A percentile compares a stretch with the other conserved stretches of the same genome.
Evolutionary conservation across 1,140 invertebrate species (phyloP).

Genomic region (Phymastichus coffea): DNA sequence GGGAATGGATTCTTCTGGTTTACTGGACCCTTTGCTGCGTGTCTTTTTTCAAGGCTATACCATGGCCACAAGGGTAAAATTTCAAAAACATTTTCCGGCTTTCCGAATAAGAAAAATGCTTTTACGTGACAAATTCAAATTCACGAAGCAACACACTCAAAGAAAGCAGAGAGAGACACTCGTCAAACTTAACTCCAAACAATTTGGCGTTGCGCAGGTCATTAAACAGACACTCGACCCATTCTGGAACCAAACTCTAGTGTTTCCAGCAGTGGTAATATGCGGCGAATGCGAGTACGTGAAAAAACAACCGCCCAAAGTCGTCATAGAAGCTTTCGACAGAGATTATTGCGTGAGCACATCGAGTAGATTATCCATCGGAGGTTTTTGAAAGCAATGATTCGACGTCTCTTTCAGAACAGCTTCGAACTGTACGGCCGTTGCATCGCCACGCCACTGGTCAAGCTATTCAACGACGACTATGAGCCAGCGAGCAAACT

Average conservation of each 20-base stretch:
- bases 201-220: no score
- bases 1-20: constrained; percentile 55
- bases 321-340: constrained; percentile 53
- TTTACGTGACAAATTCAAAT: no score
- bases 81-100: no score
- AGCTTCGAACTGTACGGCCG: constrained; percentile 59
- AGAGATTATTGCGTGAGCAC: constrained; percentile 45
- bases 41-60: constrained; percentile 53
- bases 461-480: constrained; percentile 54
- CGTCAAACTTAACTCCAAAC: no score
- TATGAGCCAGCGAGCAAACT: constrained; percentile 54
- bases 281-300: constrained; percentile 56
- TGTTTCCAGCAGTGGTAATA: constrained; percentile 53
- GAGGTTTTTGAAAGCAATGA: constrained; percentile 50
- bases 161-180: not conserved
- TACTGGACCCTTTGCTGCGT: constrained; percentile 58
- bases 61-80: constrained; percentile 43
- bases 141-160: not conserved
- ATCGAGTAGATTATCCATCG: constrained; percentile 31
- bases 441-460: constrained; percentile 52
- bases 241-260: constrained; percentile 63
- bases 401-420: no score
- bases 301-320: constrained; percentile 52
- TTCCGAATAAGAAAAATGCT: no score
- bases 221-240: constrained; percentile 57